Evolutionary conservation across 2,797 vertebrate species (phyloP).

Genomic region (Poecilia wingei): DNA sequence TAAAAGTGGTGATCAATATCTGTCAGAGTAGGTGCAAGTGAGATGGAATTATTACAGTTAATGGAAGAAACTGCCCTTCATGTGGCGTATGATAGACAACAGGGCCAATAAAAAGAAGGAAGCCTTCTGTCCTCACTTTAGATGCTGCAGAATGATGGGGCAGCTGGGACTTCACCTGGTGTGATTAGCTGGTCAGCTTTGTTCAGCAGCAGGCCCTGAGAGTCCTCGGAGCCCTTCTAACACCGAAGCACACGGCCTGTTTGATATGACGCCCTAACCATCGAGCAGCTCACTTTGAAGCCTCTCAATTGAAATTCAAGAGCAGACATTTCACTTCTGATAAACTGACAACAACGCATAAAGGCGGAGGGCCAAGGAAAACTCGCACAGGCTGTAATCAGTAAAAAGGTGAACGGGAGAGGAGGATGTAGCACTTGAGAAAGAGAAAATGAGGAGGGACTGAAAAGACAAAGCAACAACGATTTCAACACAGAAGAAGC

Average conservation of each 20-base stretch:
- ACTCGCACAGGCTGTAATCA: constrained; percentile 34
- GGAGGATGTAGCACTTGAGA: not conserved
- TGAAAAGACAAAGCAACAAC: not conserved
- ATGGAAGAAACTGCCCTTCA: not conserved
- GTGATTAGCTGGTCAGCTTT: constrained; percentile 19
- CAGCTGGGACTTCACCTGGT: constrained; percentile 16
- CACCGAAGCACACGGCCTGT: constrained; percentile 50
- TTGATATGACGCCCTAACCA: constrained; percentile 74
- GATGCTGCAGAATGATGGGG: not conserved
- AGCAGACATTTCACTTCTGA: constrained; percentile 75
- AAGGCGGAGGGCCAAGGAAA: constrained; percentile 21
- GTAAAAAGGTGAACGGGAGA: constrained; percentile 9
- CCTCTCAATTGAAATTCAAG: constrained; percentile 82
- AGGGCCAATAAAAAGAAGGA: constrained; percentile 2
- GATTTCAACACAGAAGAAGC: not conserved
- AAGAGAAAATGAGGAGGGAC: constrained; percentile 6
- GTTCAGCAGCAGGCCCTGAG: constrained; percentile 28
- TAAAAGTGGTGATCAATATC: constrained; percentile 2
- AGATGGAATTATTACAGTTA: not conserved
- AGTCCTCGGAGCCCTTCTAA: constrained; percentile 40
- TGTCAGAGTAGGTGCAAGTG: not conserved
- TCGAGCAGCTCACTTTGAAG: constrained; percentile 81
- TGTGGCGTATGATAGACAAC: not conserved
- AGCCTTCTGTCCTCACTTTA: constrained; percentile 10
- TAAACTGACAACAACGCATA: constrained; percentile 59